Base-by-base conservation (phyloP, 2,113 vertebrate genomes). In the Noctilio leporinus region DNA sequence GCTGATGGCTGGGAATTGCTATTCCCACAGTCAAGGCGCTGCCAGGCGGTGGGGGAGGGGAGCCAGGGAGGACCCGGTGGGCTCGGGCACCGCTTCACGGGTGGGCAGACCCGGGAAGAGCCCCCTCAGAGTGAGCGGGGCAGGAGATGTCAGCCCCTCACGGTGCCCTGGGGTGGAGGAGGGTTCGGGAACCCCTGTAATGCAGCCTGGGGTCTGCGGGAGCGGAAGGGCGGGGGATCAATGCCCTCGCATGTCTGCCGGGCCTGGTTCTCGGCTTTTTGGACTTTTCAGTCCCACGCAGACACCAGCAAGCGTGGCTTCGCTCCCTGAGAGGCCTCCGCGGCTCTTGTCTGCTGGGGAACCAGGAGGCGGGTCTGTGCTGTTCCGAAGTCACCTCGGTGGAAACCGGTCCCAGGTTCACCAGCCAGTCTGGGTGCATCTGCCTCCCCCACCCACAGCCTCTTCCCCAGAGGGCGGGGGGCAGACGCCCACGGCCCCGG, bases 181-280 rank as follows among this genome's bases (percentile, higher is more conserved):
- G n/a, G n/a, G n/a, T n/a, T n/a, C n/a, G n/a, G n/a, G n/a, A n/a
- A n/a, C n/a, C n/a, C n/a, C n/a, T n/a, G n/a, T n/a, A n/a, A n/a
- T n/a, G n/a, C n/a, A n/a, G n/a, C n/a, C n/a, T n/a, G n/a, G n/a
- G n/a, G n/a, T n/a, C n/a, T n/a, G n/a, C n/a, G n/a, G n/a, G n/a
- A n/a, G n/a, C n/a, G n/a, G n/a, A n/a, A n/a, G n/a, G n/a, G n/a
- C n/a, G n/a, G n/a, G n/a, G n/a, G n/a, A n/a, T n/a, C n/a, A n/a
- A n/a, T n/a, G n/a, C n/a, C n/a, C n/a, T n/a, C n/a, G n/a, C n/a
- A 11, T 7, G 26, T 57, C 3, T 2, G 8, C 3, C 0, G 0
- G 10, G 53, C 15, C 62, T 35, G 24, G 26, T 19, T 76, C 73
- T 87, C 1, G 53, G 43, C 59, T 47, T 57, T 75, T 20, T 12